Percentiles rank a stretch among this genome's conserved stretches.
Evolutionary conservation across 2,888 invertebrate species (phyloP).

Genomic region (Leucophenga montana): DNA sequence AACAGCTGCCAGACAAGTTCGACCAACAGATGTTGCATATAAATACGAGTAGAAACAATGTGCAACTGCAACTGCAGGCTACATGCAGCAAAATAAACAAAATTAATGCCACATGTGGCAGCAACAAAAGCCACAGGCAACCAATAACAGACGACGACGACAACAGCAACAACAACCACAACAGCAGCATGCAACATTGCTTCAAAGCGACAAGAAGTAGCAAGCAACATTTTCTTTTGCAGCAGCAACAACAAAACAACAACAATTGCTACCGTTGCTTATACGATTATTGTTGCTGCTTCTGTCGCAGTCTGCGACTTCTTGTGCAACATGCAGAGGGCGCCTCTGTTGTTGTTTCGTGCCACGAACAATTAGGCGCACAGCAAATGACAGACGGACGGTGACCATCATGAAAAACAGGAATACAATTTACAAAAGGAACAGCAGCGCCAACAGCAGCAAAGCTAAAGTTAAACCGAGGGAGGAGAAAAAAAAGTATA

Average conservation of each 20-base stretch:
- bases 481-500: not conserved
- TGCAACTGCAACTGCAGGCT: constrained; percentile 13
- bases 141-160: constrained; percentile 1
- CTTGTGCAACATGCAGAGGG: constrained; percentile 65
- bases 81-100: not conserved
- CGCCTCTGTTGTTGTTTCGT: constrained; percentile 71
- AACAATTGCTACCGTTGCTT: constrained; percentile 36
- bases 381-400: constrained; percentile 51
- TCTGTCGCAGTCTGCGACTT: constrained; percentile 10
- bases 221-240: constrained; percentile 27
- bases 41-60: too few species aligned
- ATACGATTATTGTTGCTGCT: constrained; percentile 5
- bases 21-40: constrained; percentile 11
- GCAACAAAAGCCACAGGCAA: constrained; percentile 7
- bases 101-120: constrained; percentile 17
- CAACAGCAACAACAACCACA: constrained; percentile 53
- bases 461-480: not conserved
- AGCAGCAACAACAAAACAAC: constrained; percentile 38
- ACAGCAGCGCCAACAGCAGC: constrained; percentile 34
- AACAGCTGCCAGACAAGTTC: constrained; percentile 15
- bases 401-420: constrained; percentile 30
- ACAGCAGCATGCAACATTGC: constrained; percentile 40
- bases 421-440: constrained; percentile 48
- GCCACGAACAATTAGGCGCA: constrained; percentile 69
- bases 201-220: constrained; percentile 36